Conservation (phyloP, 2,113 vertebrate genomes). For the Cygnus buccinator region DNA sequence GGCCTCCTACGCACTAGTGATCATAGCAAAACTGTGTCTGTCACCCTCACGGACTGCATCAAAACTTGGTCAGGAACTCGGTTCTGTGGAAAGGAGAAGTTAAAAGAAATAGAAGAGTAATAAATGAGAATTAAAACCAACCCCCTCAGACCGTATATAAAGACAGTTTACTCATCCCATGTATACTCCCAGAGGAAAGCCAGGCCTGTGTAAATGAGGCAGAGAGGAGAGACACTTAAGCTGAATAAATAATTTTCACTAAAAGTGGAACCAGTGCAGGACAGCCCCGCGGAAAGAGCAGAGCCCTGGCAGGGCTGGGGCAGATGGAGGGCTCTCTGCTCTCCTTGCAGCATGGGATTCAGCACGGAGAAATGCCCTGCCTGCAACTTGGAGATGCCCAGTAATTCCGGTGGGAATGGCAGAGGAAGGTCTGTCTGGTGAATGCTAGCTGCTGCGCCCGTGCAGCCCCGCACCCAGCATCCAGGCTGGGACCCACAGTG, state of each 20-base stretch:
- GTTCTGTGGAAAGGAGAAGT: neutral
- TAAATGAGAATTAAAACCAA: neutral
- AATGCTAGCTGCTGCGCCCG: accelerated
- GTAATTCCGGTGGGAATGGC: neutral
- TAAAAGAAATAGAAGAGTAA: neutral
- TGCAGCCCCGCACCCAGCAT: neutral
- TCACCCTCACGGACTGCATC: neutral
- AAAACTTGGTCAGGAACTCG: neutral
- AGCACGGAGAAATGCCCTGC: neutral
- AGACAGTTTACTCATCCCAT: neutral
- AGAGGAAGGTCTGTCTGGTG: neutral
- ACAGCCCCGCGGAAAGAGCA: neutral
- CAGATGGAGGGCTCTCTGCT: neutral
- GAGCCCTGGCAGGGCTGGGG: neutral
- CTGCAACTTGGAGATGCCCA: neutral
- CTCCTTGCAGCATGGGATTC: neutral
- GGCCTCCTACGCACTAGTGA: neutral
- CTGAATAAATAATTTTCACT: neutral
- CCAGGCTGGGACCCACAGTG: neutral
- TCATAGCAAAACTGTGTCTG: neutral
- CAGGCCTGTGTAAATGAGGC: neutral
- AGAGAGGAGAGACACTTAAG: neutral
- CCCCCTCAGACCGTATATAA: neutral
- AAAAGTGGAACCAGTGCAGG: neutral
- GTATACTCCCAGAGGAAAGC: neutral